Percentiles rank a stretch among this genome's conserved stretches.
These are phyloP conservation scores for Theristicus caerulescens DNA, from an alignment of 2,113 vertebrate species.

Conservation along the genomic window DNA sequence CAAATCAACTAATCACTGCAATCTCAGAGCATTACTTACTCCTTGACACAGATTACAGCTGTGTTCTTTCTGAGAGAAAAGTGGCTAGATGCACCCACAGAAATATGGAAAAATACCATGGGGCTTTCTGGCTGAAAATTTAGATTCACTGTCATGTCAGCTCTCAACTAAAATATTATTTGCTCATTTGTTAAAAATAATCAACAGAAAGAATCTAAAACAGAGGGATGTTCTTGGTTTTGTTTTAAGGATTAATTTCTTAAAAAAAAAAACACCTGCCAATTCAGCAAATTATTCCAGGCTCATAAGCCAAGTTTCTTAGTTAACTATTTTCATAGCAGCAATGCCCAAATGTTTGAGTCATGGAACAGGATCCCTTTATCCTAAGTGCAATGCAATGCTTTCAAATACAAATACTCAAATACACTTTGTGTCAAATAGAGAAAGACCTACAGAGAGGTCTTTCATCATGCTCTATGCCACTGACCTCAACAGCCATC, in stretches of 20 bases:
- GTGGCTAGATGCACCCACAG: background rate
- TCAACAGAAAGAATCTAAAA: conserved; percentile 22
- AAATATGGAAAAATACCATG: background rate
- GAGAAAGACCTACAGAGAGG: background rate
- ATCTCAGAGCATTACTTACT: background rate
- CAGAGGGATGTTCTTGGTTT: background rate
- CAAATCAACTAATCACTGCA: conserved; percentile 46
- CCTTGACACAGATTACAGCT: background rate
- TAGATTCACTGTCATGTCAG: conserved; percentile 18
- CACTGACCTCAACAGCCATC: background rate
- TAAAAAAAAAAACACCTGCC: background rate
- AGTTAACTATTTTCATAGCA: background rate
- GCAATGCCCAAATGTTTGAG: background rate
- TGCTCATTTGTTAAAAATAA: conserved; percentile 43
- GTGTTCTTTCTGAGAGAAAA: background rate
- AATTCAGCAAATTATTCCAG: conserved; percentile 34
- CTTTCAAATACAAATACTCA: background rate
- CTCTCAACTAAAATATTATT: conserved; percentile 1
- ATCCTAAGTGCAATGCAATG: background rate
- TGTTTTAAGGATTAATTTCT: background rate
- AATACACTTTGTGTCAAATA: background rate
- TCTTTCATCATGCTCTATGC: background rate
- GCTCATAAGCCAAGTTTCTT: conserved; percentile 1
- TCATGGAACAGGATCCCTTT: background rate
- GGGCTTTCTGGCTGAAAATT: conserved; percentile 13